Conservation (phyloP, 2,888 invertebrate species). For the Rhogogaster chlorosoma region DNA sequence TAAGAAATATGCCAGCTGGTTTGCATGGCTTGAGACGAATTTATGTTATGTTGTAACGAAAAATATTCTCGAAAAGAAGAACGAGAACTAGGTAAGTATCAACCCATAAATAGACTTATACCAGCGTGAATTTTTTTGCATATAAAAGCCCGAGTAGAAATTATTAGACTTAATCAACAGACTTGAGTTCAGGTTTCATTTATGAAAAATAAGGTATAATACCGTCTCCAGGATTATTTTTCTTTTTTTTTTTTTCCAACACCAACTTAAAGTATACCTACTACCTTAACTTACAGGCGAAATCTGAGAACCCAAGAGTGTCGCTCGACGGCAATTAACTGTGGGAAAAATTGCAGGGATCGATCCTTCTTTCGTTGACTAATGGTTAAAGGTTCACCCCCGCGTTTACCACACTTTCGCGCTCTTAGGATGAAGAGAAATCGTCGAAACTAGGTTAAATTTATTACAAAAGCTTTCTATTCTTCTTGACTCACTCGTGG, state of each 20-base stretch:
- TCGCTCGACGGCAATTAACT: slow-evolving; percentile 41
- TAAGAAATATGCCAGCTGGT: background rate
- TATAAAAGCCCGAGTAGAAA: slow-evolving; percentile 11
- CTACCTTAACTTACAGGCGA: background rate
- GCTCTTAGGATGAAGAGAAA: slow-evolving; percentile 36
- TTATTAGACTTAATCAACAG: slow-evolving; percentile 12
- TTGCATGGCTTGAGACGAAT: background rate
- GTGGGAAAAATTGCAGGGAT: slow-evolving; percentile 45
- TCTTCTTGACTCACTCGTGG: background rate
- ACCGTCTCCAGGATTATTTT: background rate
- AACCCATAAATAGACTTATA: background rate
- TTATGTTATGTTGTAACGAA: background rate
- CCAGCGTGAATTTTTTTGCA: background rate
- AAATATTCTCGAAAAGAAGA: background rate
- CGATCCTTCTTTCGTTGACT: slow-evolving; percentile 41
- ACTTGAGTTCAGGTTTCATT: background rate
- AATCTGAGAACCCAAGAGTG: slow-evolving; percentile 45
- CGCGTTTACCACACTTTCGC: background rate
- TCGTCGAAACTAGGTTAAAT: slow-evolving; percentile 46
- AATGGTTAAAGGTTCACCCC: slow-evolving; percentile 28
- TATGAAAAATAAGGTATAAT: slow-evolving; percentile 8
- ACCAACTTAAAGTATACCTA: background rate
- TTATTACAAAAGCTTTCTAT: slow-evolving; percentile 23
- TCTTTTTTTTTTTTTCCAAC: background rate
- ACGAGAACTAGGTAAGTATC: background rate